phyloP scores from a whole-genome alignment of 2,113 vertebrate species.

The Pelecanoides urinatrix region DNA sequence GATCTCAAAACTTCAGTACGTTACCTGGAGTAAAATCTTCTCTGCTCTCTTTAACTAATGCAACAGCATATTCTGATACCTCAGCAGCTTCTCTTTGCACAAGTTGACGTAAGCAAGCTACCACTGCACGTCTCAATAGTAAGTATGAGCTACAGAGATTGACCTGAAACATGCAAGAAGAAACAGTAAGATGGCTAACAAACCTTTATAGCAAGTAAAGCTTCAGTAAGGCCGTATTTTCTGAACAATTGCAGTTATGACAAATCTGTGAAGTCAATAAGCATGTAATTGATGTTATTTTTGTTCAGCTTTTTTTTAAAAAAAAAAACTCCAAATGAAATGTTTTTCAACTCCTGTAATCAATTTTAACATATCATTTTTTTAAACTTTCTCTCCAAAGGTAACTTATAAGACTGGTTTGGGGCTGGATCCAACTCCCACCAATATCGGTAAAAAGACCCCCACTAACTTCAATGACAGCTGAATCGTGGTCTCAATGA shows the following conservation, averaged over 20 bases:
- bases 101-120: constrained; percentile 89
- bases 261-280: background rate
- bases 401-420: background rate
- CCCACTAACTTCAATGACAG: background rate
- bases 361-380: background rate
- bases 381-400: background rate
- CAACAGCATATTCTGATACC: constrained; percentile 85
- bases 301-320: background rate
- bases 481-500: background rate
- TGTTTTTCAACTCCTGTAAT: background rate
- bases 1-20: background rate
- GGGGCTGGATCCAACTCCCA: background rate
- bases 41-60: constrained; percentile 81
- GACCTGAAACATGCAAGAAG: constrained; percentile 77
- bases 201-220: background rate
- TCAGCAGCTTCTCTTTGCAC: constrained; percentile 89
- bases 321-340: too few species aligned
- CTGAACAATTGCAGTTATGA: background rate
- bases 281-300: background rate
- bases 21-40: constrained; percentile 83
- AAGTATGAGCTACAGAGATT: constrained; percentile 89
- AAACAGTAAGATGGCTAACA: constrained; percentile 11
- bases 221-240: background rate
- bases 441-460: background rate
- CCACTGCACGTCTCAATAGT: constrained; percentile 82